Conservation (phyloP, 1,140 invertebrate genomes). For the Papilio xuthus region DNA sequence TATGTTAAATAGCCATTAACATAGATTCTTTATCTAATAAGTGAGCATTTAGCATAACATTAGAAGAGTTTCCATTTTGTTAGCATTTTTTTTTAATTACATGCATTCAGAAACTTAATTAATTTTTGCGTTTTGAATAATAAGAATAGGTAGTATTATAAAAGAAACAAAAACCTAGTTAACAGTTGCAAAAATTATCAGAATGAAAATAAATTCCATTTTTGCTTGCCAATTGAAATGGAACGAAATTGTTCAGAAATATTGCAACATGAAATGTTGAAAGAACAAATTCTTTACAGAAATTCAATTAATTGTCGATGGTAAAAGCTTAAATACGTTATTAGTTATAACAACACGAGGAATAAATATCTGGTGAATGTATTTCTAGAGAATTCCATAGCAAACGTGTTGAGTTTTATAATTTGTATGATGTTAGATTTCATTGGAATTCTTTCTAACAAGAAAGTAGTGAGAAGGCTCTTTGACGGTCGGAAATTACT, state of each 20-base stretch:
- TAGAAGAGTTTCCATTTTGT: neutral
- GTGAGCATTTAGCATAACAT: neutral
- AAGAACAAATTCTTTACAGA: neutral
- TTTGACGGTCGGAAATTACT: neutral
- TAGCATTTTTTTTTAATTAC: neutral
- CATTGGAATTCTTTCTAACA: neutral
- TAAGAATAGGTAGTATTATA: neutral
- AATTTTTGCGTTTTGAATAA: neutral
- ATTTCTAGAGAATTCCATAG: neutral
- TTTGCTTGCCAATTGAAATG: neutral
- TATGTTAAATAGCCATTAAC: slow-evolving; percentile 27
- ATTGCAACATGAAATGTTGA: neutral
- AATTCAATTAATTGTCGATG: neutral
- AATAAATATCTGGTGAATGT: neutral
- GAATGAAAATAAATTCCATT: neutral
- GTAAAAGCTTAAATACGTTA: neutral
- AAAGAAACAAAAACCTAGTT: neutral
- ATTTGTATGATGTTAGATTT: neutral
- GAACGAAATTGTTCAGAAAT: neutral
- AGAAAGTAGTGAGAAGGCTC: neutral
- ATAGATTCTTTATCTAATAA: slow-evolving; percentile 20
- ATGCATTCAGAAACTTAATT: neutral
- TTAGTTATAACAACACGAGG: neutral
- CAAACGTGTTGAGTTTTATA: neutral
- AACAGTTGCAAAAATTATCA: neutral